phyloP scores from a whole-genome alignment of 1,140 invertebrate genomes.

The Bathynomus jamesi region DNA sequence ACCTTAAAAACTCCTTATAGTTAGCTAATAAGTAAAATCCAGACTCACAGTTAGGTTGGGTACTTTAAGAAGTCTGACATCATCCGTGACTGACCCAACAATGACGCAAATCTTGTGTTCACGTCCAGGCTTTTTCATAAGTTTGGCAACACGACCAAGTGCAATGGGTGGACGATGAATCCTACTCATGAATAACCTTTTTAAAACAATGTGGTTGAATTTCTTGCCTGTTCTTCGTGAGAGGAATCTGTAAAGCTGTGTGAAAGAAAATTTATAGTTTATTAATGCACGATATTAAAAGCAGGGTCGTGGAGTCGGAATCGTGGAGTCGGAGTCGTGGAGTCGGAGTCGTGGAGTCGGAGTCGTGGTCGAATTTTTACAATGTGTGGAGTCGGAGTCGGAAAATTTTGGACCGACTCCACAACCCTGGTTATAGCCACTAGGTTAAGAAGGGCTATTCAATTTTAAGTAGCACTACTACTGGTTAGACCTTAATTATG shows the following conservation, averaged over 20 bases:
- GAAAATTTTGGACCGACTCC: too few relatives aligned
- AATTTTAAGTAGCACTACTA: too few relatives aligned
- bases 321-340: too few relatives aligned
- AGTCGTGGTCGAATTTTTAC: too few relatives aligned
- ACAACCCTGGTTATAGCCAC: too few relatives aligned
- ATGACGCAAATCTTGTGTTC: slow-evolving; percentile 84
- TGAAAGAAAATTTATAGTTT: slow-evolving; percentile 40
- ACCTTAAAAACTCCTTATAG: too few relatives aligned
- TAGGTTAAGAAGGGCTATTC: too few relatives aligned
- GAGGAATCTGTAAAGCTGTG: slow-evolving; percentile 90
- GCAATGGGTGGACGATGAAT: slow-evolving; percentile 91
- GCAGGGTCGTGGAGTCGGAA: too few relatives aligned
- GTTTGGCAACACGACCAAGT: slow-evolving; percentile 69
- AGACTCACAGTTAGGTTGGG: background rate
- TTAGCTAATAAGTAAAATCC: background rate
- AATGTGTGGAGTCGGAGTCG: too few relatives aligned
- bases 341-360: too few relatives aligned
- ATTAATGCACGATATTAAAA: too few relatives aligned
- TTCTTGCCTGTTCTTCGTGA: slow-evolving; percentile 88
- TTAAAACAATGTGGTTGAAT: slow-evolving; percentile 93
- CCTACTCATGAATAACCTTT: slow-evolving; percentile 93
- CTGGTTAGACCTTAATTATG: too few relatives aligned
- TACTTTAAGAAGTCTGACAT: slow-evolving; percentile 54
- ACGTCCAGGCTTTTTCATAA: slow-evolving; percentile 79
- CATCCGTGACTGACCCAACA: slow-evolving; percentile 93